Percentiles rank a stretch among this genome's conserved stretches.
phyloP scores from a whole-genome alignment of 2,797 vertebrate species.

The Clarias pachynema region DNA sequence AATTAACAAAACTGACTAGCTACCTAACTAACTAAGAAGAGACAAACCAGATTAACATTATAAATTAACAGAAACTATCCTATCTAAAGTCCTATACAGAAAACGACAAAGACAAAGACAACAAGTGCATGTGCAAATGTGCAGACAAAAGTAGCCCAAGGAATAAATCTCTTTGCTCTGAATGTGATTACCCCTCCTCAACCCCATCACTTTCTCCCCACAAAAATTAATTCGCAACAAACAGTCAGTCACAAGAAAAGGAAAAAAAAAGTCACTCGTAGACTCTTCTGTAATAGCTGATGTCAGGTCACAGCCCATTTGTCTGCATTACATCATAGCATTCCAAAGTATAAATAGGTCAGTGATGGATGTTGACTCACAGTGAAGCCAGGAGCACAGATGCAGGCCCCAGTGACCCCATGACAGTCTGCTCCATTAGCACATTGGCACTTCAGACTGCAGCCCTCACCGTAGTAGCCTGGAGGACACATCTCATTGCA shows the following conservation, averaged over 20 bases:
- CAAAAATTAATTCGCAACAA: constrained; percentile 1
- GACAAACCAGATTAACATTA: too few species aligned
- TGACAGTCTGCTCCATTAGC: constrained; percentile 93
- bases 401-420: constrained; percentile 85
- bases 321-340: constrained; percentile 23
- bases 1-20: too few species aligned
- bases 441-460: constrained; percentile 85
- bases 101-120: too few species aligned
- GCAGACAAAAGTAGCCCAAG: neutral
- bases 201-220: neutral
- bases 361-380: constrained; percentile 71
- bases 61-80: too few species aligned
- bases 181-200: neutral
- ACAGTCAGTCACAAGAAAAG: neutral
- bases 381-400: constrained; percentile 91
- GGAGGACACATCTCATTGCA: constrained; percentile 93
- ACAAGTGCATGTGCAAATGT: too few species aligned
- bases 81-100: too few species aligned
- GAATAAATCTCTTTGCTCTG: neutral
- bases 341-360: constrained; percentile 16
- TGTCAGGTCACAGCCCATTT: constrained; percentile 17
- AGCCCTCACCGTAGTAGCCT: constrained; percentile 87
- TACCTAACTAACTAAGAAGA: too few species aligned
- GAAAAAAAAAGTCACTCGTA: neutral
- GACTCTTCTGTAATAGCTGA: constrained; percentile 11